These are phyloP conservation scores for Drosophila jambulina DNA, from an alignment of 1,140 invertebrate species.

Conservation along the genomic window DNA sequence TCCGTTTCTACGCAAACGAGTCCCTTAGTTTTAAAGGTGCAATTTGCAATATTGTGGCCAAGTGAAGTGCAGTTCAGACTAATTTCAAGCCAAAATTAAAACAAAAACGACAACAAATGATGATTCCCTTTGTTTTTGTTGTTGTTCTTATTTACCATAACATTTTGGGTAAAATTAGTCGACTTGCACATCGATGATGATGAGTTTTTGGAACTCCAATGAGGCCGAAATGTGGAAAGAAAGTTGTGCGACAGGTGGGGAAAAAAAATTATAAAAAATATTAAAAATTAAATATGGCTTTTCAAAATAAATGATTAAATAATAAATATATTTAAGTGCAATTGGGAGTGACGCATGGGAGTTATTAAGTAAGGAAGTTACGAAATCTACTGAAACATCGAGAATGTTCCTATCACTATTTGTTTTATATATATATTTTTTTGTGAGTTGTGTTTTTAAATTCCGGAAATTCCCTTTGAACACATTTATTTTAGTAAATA, in stretches of 20 bases:
- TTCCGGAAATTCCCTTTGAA: neutral
- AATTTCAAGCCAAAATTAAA: neutral
- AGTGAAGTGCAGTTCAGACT: neutral
- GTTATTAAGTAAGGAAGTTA: no score
- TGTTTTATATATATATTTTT: no score
- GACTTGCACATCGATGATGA: neutral
- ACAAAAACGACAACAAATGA: slow-evolving; percentile 4
- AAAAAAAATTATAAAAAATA: neutral
- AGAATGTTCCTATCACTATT: no score
- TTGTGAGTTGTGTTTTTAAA: neutral
- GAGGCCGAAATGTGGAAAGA: neutral
- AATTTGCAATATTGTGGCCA: neutral
- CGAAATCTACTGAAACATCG: no score
- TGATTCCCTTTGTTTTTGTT: slow-evolving; percentile 3
- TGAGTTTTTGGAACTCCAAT: neutral
- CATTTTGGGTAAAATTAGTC: neutral
- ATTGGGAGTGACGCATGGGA: no score
- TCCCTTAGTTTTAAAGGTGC: no score
- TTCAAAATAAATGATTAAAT: neutral
- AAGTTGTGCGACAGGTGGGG: neutral
- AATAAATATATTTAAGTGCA: neutral
- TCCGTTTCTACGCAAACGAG: no score
- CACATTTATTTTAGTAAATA: neutral
- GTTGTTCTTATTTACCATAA: neutral
- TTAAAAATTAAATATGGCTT: neutral